A percentile compares a stretch with the other conserved stretches of the same genome.
These are phyloP conservation scores for Zootermopsis nevadensis DNA, from an alignment of 2,888 invertebrate genomes.

Conservation along the genomic window DNA sequence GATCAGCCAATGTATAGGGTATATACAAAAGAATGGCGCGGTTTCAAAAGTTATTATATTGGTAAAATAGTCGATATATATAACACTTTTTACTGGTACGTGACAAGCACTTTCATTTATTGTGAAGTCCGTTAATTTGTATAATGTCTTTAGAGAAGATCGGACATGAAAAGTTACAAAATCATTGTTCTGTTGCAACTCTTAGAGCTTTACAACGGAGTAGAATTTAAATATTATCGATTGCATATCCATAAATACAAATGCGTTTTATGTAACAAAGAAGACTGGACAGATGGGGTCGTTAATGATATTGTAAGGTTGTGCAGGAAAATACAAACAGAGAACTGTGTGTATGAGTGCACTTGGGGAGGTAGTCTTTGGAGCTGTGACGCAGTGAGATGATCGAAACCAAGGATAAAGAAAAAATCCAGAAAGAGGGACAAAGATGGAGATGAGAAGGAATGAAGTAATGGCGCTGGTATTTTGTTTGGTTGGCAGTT, in stretches of 20 bases:
- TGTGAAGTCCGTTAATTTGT: too few species aligned
- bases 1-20: too few species aligned
- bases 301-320: background rate
- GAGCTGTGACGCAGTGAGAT: background rate
- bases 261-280: background rate
- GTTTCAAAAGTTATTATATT: too few species aligned
- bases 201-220: too few species aligned
- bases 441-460: background rate
- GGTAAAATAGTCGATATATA: too few species aligned
- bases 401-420: background rate
- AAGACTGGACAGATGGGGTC: too few species aligned
- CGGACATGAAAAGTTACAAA: too few species aligned
- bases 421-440: background rate
- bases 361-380: background rate
- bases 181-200: too few species aligned
- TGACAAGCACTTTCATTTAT: too few species aligned
- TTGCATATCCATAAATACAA: background rate
- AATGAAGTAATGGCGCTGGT: slow-evolving; percentile 25
- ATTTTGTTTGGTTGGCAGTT: slow-evolving; percentile 20
- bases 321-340: background rate
- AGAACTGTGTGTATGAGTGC: background rate
- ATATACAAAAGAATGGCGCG: too few species aligned
- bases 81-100: too few species aligned
- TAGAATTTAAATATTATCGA: background rate
- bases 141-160: too few species aligned